These are phyloP conservation scores for Hymenopus coronatus DNA, from an alignment of 2,888 invertebrate genomes.

Conservation along the genomic window DNA sequence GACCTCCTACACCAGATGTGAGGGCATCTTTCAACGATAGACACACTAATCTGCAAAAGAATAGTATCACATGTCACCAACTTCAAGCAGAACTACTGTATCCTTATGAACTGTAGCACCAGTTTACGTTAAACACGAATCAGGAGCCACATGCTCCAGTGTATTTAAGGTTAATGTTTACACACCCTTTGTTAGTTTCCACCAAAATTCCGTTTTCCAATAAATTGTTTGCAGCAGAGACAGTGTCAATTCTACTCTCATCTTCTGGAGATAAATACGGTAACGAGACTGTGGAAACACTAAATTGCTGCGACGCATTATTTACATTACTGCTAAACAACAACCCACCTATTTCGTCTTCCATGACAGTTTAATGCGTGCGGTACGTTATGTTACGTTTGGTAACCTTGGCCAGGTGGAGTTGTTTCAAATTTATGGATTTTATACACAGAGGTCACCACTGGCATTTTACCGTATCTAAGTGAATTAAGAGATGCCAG, in stretches of 20 bases:
- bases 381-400: neutral
- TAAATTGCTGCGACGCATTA: conserved; percentile 23
- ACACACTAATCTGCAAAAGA: conserved; percentile 47
- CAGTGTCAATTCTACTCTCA: conserved; percentile 28
- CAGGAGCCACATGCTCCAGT: neutral
- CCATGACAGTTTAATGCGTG: conserved; percentile 22
- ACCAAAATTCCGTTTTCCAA: conserved; percentile 50
- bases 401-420: neutral
- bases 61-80: neutral
- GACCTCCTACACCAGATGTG: conserved; percentile 44
- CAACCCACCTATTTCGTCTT: conserved; percentile 28
- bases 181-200: conserved; percentile 49
- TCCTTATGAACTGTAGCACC: neutral
- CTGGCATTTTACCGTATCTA: neutral
- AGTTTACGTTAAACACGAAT: neutral
- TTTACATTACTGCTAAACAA: conserved; percentile 16
- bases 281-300: conserved; percentile 18
- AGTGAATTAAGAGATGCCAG: neutral
- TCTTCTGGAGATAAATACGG: conserved; percentile 4
- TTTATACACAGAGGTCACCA: neutral
- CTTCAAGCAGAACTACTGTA: neutral
- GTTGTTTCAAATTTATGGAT: neutral
- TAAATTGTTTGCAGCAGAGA: conserved; percentile 47
- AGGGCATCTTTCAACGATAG: conserved; percentile 50
- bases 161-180: conserved; percentile 12